These are phyloP conservation scores for Drosophila peninsularis DNA, from an alignment of 2,888 invertebrate species.

Conservation along the genomic window DNA sequence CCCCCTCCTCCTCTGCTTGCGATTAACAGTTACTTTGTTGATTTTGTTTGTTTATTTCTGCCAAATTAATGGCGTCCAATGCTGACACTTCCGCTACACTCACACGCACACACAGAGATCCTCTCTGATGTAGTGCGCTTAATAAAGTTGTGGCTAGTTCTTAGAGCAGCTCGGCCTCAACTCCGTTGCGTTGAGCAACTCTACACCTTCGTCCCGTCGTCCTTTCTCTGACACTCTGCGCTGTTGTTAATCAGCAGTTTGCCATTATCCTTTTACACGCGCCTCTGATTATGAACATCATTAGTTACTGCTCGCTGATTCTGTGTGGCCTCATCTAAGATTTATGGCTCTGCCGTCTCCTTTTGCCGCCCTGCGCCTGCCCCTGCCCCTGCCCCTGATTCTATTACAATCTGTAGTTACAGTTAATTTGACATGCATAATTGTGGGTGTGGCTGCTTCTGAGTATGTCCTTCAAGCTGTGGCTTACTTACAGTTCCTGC, in stretches of 20 bases:
- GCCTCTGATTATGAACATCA: slow-evolving; percentile 77
- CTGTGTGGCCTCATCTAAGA: slow-evolving; percentile 52
- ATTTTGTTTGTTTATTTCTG: slow-evolving; percentile 76
- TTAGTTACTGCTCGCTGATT: slow-evolving; percentile 70
- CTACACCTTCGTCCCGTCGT: not conserved
- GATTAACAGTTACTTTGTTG: slow-evolving; percentile 68
- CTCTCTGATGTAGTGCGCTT: slow-evolving; percentile 30
- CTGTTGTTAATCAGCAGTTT: slow-evolving; percentile 63
- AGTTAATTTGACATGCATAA: slow-evolving; percentile 78
- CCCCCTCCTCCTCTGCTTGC: slow-evolving; percentile 25
- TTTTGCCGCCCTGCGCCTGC: not conserved
- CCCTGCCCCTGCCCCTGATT: slow-evolving; percentile 9
- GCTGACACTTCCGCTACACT: slow-evolving; percentile 66
- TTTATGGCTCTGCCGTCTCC: slow-evolving; percentile 53
- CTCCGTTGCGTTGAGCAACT: not conserved
- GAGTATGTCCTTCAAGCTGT: slow-evolving; percentile 13
- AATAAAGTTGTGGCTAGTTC: slow-evolving; percentile 67
- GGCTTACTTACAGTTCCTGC: slow-evolving; percentile 11
- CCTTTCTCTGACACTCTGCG: not conserved
- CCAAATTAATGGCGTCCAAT: slow-evolving; percentile 77
- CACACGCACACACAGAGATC: slow-evolving; percentile 6
- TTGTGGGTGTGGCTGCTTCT: slow-evolving; percentile 52
- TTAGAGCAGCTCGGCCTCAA: slow-evolving; percentile 10
- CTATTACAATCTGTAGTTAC: slow-evolving; percentile 65
- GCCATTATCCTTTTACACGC: slow-evolving; percentile 76